Evolutionary conservation across 2,113 vertebrate species (phyloP).

Genomic region (Phrynosoma blainvillii): DNA sequence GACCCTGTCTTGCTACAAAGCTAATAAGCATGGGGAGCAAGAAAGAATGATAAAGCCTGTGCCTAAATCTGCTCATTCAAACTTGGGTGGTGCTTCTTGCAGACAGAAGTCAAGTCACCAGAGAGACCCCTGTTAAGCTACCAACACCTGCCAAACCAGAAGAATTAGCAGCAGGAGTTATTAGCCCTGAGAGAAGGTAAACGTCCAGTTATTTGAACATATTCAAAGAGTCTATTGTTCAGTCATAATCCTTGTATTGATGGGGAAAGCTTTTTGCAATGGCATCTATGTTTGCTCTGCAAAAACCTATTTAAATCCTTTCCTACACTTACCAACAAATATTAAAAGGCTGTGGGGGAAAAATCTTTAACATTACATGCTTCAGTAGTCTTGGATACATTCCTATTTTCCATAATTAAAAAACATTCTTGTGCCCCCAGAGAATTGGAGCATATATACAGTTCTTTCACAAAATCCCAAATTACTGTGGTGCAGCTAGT

Average conservation of each 20-base stretch:
- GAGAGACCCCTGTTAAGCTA: conserved; percentile 67
- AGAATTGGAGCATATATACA: background rate
- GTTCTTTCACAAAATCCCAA: conserved; percentile 34
- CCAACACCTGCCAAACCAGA: conserved; percentile 56
- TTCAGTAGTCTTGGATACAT: conserved; percentile 24
- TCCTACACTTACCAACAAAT: conserved; percentile 17
- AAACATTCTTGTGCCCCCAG: background rate
- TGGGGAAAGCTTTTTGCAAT: background rate
- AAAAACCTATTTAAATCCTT: conserved; percentile 35
- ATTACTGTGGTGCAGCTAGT: conserved; percentile 2
- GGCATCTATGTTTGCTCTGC: conserved; percentile 10
- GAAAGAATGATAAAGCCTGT: background rate
- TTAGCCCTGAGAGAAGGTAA: conserved; percentile 89
- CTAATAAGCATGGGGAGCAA: background rate
- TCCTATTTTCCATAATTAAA: conserved; percentile 25
- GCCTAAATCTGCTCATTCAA: conserved; percentile 2
- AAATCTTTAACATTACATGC: conserved; percentile 34
- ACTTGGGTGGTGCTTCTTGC: conserved; percentile 56
- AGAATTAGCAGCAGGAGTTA: conserved; percentile 72
- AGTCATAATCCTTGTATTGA: conserved; percentile 33
- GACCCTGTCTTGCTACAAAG: background rate
- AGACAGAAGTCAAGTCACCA: conserved; percentile 69
- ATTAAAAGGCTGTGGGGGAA: background rate
- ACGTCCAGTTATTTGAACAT: conserved; percentile 41
- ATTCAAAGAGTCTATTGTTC: conserved; percentile 15